Evolutionary conservation across 64 coral and sea anemone species (phyloP), one percentile per base, ranked within the genome.

Genomic region (Stylophora pistillata): DNA sequence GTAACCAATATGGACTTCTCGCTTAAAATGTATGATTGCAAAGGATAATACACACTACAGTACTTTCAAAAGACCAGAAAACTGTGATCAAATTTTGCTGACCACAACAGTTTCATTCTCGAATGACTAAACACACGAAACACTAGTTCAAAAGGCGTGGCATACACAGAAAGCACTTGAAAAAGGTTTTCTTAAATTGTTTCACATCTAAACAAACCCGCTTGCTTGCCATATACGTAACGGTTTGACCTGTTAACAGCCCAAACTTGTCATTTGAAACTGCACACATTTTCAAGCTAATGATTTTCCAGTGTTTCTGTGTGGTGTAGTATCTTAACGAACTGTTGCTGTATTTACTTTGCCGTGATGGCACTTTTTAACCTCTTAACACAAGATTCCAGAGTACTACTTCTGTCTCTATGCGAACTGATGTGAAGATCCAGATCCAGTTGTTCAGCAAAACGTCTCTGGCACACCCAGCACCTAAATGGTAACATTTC

Each of bases 351-450:
- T 30, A 30, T 41, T 59, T 41, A 82, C 56, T 82, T 53, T 84
- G 47, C 62, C 27, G 28, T 21, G 27, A 84, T 69, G n/a, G 80
- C 66, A 21, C 80, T 70, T 53, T 84, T 84, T 13, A 84, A 54
- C 62, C 53, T 84, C 61, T 84, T 84, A 27, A 84, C 62, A 84
- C 80, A 84, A 60, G 65, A 37, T 54, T 84, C 80, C 47, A 84
- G 62, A 53, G 80, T 69, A 7, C 47, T 84, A 41, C 80, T 84
- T 63, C 80, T 84, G 62, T 84, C 80, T 70, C 65, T 37, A 47
- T 84, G 80, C 21, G 69, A 63, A 84, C 80, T 84, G 33, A 84
- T 84, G 80, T 84, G 80, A 69, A 27, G 80, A 12, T 84, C 80
- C 13, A 84, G 41, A 26, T 60, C 37, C 15, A 13, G 21, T 34